These are phyloP conservation scores for Esox masquinongy DNA, from an alignment of 2,797 vertebrate species.

Conservation along the genomic window DNA sequence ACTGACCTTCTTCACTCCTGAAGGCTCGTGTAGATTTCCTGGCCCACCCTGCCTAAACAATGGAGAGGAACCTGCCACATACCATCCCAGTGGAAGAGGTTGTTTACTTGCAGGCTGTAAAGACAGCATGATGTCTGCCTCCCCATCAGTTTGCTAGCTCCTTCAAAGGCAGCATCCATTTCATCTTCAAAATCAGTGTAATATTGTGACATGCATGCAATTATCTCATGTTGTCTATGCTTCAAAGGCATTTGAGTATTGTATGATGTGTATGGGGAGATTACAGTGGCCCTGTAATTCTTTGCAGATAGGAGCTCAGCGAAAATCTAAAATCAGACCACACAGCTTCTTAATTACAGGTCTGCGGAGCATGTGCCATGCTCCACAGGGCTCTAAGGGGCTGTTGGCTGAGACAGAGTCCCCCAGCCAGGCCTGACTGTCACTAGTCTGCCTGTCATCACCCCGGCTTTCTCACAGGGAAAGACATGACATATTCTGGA, in stretches of 20 bases:
- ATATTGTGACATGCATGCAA: slow-evolving; percentile 1
- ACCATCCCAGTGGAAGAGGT: not conserved
- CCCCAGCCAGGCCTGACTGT: slow-evolving; percentile 37
- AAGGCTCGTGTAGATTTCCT: not conserved
- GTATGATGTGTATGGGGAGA: slow-evolving; percentile 49
- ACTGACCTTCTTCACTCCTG: not conserved
- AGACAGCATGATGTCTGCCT: not conserved
- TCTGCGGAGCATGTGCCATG: slow-evolving; percentile 42
- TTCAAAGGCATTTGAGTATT: slow-evolving; percentile 36
- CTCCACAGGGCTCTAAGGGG: slow-evolving; percentile 29
- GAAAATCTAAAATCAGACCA: slow-evolving; percentile 71
- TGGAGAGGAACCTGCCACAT: not conserved
- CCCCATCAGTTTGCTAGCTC: not conserved
- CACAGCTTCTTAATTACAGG: slow-evolving; percentile 67
- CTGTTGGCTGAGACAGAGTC: not conserved
- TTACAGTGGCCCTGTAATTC: slow-evolving; percentile 59
- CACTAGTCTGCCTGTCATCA: slow-evolving; percentile 17
- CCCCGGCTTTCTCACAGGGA: slow-evolving; percentile 37
- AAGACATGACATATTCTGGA: slow-evolving; percentile 65
- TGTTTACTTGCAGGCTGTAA: not conserved
- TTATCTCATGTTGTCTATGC: slow-evolving; percentile 32
- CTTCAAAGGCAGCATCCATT: not conserved
- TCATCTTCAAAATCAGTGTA: not conserved
- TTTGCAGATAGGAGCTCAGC: slow-evolving; percentile 55
- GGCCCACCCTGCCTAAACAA: not conserved